Evolutionary conservation across 2,797 vertebrate genomes (phyloP), one percentile per base, ranked within the genome.

Genomic region (Cyprinodon diabolis): DNA sequence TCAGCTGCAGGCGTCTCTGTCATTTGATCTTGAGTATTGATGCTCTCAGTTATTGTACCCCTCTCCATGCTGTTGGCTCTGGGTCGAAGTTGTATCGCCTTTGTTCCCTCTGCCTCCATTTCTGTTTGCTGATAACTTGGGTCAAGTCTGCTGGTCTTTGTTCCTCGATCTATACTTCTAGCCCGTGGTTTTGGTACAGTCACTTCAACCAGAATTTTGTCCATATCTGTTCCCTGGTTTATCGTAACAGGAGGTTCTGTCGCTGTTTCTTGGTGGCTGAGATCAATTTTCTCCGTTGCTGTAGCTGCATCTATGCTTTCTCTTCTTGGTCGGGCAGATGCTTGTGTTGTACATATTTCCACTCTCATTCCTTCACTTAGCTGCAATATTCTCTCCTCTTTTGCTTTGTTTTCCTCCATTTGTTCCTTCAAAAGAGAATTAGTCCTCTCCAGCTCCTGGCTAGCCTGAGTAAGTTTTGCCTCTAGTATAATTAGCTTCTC

Each of bases 351-450:
- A 19, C 80, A 88, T 12, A 89, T 80, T 76, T 93, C 93, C 13
- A 90, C 86, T 88, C 86, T 86, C 87, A 91, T 66, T 89, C 94
- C 91, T n/a, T 95, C 92, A 81, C 92, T 95, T 54, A 98, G 83
- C 75, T 96, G 92, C 68, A 93, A 83, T 86, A 98, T 97, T 84
- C 72, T 96, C 62, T 93, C 93, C 69, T 97, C 96, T 73, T 96
- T 97, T 72, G 90, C 83, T 84, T 94, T 94, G 82, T 96, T 95
- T 68, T 96, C 96, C 1, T 94, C 91, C 49, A 95, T 91, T 88
- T 97, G 96, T 74, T 93, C 93, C 79, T 90, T 93, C 73, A 99
- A 88, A 84, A 95, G 87, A 6, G 72, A 71, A 74, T 93, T 95
- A 52, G 96, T 94, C 79, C 74, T 94, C 71, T 96, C 92, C 0